Percentiles rank a stretch among this genome's conserved stretches.
These are phyloP conservation scores for Thalpophila matura DNA, from an alignment of 2,888 invertebrate genomes.

Conservation along the genomic window DNA sequence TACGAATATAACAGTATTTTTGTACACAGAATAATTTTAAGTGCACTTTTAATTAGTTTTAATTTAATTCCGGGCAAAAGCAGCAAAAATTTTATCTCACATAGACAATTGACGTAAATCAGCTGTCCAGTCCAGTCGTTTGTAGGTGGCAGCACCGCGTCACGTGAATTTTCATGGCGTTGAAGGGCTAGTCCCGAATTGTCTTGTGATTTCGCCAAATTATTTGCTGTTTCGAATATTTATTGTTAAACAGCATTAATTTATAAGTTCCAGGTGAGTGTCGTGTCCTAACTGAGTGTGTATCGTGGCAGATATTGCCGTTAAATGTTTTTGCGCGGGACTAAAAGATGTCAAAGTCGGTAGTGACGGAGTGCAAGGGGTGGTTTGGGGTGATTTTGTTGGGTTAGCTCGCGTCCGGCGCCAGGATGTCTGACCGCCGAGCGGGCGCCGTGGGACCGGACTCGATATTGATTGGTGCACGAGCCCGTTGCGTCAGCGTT, in stretches of 20 bases:
- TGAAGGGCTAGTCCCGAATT: slow-evolving; percentile 90
- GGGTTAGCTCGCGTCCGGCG: slow-evolving; percentile 78
- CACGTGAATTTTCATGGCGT: slow-evolving; percentile 92
- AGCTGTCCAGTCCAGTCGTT: slow-evolving; percentile 88
- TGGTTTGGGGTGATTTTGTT: slow-evolving; percentile 83
- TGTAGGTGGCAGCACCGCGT: slow-evolving; percentile 91
- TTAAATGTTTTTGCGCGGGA: slow-evolving; percentile 83
- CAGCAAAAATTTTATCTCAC: slow-evolving; percentile 50
- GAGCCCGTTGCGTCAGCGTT: slow-evolving; percentile 66
- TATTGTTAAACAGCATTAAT: slow-evolving; percentile 87
- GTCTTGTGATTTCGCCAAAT: slow-evolving; percentile 91
- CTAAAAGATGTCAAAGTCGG: slow-evolving; percentile 83
- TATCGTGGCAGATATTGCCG: slow-evolving; percentile 55
- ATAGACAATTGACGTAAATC: slow-evolving; percentile 91
- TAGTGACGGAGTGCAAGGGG: slow-evolving; percentile 79
- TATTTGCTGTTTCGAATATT: slow-evolving; percentile 87
- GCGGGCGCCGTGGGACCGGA: slow-evolving; percentile 77
- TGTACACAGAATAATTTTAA: not conserved
- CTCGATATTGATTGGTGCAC: slow-evolving; percentile 81
- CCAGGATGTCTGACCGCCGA: slow-evolving; percentile 83
- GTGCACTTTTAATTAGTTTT: not conserved
- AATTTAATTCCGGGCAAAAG: slow-evolving; percentile 13
- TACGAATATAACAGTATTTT: not conserved
- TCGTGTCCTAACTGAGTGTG: slow-evolving; percentile 62
- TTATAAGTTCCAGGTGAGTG: slow-evolving; percentile 87